Evolutionary conservation across 2,888 invertebrate genomes (phyloP).

Genomic region (Pyrochroa serraticornis): DNA sequence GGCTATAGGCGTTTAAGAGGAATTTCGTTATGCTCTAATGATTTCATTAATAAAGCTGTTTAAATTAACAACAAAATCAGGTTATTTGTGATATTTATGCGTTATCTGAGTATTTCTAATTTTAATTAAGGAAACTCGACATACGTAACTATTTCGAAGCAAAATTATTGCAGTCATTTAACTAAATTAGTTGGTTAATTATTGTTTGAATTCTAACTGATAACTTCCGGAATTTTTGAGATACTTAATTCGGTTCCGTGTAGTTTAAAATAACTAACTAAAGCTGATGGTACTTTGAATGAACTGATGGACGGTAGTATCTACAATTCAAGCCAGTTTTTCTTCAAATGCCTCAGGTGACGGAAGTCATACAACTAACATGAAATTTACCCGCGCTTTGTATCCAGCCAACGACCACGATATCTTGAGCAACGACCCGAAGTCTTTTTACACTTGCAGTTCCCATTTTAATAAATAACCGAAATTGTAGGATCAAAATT

Average conservation of each 20-base stretch:
- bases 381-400: slow-evolving; percentile 36
- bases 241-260: slow-evolving; percentile 1
- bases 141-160: background rate
- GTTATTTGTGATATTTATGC: no score
- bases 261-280: slow-evolving; percentile 3
- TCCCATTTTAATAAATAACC: slow-evolving; percentile 8
- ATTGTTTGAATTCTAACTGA: no score
- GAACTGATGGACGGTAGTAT: slow-evolving; percentile 22
- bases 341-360: slow-evolving; percentile 34
- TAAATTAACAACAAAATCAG: slow-evolving; percentile 32
- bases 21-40: slow-evolving; percentile 46
- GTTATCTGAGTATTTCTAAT: no score
- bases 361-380: slow-evolving; percentile 36
- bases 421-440: background rate
- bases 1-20: no score
- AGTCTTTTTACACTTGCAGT: slow-evolving; percentile 7
- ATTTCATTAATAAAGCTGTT: slow-evolving; percentile 57
- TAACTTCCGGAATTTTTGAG: background rate
- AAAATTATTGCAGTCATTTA: no score
- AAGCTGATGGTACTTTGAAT: slow-evolving; percentile 22
- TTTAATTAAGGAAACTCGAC: background rate
- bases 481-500: background rate
- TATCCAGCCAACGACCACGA: slow-evolving; percentile 26
- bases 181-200: no score
- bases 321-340: slow-evolving; percentile 35